Conservation (phyloP, 2,113 vertebrate species). For the Urocitellus parryii region DNA sequence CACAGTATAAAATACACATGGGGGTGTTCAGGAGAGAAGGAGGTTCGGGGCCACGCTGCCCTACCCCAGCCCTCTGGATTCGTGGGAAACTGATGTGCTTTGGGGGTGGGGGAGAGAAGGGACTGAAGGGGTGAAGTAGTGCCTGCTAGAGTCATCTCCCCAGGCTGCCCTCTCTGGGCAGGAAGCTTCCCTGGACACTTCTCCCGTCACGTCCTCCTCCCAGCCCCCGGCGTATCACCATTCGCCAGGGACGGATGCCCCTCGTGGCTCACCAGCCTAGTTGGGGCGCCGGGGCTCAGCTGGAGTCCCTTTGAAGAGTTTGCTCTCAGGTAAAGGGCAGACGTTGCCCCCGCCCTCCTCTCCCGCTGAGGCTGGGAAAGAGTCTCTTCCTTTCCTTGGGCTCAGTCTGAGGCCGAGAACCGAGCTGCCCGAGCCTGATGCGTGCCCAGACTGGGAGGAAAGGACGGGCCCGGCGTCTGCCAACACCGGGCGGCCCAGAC, state of each 20-base stretch:
- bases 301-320: conserved; percentile 77
- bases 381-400: background rate
- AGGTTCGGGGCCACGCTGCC: background rate
- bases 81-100: background rate
- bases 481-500: background rate
- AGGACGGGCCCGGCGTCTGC: conserved; percentile 6
- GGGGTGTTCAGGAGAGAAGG: background rate
- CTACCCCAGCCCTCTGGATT: background rate
- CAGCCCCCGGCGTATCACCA: background rate
- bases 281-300: background rate
- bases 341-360: conserved; percentile 41
- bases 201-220: background rate
- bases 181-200: background rate
- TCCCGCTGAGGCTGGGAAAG: background rate
- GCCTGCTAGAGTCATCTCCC: background rate
- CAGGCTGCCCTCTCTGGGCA: background rate
- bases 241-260: background rate
- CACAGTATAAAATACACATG: background rate
- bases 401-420: background rate
- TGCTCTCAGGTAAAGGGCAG: conserved; percentile 59
- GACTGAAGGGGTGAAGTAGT: background rate
- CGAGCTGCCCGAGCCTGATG: background rate
- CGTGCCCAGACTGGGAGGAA: background rate
- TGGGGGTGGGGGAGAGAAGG: background rate
- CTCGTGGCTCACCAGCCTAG: background rate